Conservation (phyloP, 1,140 invertebrate genomes). For the Aplysia californica region DNA sequence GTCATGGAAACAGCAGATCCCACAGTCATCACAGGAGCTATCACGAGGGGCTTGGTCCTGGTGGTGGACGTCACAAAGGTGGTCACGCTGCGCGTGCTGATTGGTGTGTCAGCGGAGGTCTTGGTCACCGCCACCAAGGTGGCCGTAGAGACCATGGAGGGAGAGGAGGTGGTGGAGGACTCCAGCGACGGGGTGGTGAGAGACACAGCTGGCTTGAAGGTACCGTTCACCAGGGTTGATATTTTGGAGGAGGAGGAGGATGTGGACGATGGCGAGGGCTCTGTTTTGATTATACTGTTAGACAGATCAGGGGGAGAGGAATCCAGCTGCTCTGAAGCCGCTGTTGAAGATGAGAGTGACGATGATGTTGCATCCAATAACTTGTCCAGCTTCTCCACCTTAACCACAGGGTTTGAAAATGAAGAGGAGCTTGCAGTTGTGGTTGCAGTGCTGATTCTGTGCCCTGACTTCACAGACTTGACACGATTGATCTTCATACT, state of each 20-base stretch:
- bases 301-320: not conserved
- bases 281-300: not conserved
- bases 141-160: constrained; percentile 25
- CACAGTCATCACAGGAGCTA: constrained; percentile 23
- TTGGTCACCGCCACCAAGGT: constrained; percentile 30
- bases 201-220: constrained; percentile 30
- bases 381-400: constrained; percentile 61
- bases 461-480: constrained; percentile 18
- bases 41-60: constrained; percentile 7
- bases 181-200: constrained; percentile 26
- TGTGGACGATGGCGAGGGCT: not conserved
- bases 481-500: constrained; percentile 23
- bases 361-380: constrained; percentile 22
- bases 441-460: constrained; percentile 2
- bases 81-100: constrained; percentile 26
- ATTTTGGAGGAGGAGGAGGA: constrained; percentile 22
- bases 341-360: not conserved
- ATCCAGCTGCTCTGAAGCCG: not conserved
- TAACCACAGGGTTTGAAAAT: constrained; percentile 66
- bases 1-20: not conserved
- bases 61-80: constrained; percentile 24
- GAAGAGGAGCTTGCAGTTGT: constrained; percentile 25
- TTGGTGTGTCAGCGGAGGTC: constrained; percentile 37
- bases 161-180: constrained; percentile 1
- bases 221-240: constrained; percentile 19